These are phyloP conservation scores for Tribolium madens DNA, from an alignment of 1,140 invertebrate genomes.

Conservation along the genomic window DNA sequence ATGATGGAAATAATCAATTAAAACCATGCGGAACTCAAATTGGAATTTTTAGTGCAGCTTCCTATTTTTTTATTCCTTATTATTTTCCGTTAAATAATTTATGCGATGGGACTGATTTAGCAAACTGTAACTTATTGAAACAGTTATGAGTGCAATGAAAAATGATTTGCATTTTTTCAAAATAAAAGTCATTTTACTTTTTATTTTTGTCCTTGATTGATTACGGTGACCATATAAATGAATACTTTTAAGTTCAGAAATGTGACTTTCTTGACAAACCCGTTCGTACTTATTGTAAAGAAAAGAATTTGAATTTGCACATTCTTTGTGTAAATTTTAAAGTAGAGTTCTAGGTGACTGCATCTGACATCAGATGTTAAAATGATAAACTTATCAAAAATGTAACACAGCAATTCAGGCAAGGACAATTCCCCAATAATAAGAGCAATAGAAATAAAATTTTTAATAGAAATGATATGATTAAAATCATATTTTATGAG, in stretches of 20 bases:
- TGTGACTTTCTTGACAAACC: conserved; percentile 22
- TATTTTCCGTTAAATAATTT: conserved; percentile 1
- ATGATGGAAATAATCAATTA: not conserved
- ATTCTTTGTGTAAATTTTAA: conserved; percentile 12
- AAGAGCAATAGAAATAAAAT: not conserved
- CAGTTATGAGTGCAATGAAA: conserved; percentile 2
- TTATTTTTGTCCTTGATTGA: conserved; percentile 37
- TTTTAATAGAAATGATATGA: not conserved
- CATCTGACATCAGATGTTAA: not conserved
- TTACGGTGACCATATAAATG: conserved; percentile 28
- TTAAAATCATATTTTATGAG: conserved; percentile 13
- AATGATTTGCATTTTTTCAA: conserved; percentile 39
- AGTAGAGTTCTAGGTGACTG: not conserved
- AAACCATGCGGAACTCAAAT: not conserved
- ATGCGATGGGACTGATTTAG: not conserved
- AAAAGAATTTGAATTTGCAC: not conserved
- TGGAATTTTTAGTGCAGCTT: not conserved
- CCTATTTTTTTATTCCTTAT: not conserved
- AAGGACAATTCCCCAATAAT: conserved; percentile 16
- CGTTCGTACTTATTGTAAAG: not conserved
- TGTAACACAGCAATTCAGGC: not conserved
- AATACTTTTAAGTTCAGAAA: conserved; percentile 13
- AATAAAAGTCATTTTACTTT: conserved; percentile 28
- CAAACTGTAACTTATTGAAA: not conserved
- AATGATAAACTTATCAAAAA: not conserved